These are phyloP conservation scores for Heterotis niloticus DNA, from an alignment of 2,113 vertebrate genomes.

Conservation along the genomic window DNA sequence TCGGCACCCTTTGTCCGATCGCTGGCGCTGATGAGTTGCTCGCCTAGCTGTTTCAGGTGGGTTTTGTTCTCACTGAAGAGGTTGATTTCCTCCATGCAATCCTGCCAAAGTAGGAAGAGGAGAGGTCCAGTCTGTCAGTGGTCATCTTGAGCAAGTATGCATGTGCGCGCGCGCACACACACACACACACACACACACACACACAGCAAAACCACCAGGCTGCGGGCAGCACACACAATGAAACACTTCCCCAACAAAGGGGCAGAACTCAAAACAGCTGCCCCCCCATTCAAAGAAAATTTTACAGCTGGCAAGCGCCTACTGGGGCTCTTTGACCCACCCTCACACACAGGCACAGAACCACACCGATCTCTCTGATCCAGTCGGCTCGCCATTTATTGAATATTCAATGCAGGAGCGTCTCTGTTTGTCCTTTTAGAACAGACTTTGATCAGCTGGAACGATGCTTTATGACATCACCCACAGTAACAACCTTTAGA, in stretches of 20 bases:
- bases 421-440: not conserved
- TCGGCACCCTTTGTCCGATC: constrained; percentile 74
- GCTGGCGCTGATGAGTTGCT: constrained; percentile 82
- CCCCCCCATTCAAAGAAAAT: constrained; percentile 30
- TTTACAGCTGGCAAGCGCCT: constrained; percentile 27
- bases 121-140: not conserved
- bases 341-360: not conserved
- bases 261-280: constrained; percentile 40
- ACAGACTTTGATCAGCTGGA: constrained; percentile 22
- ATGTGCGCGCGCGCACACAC: not conserved
- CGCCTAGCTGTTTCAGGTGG: constrained; percentile 82
- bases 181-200: not conserved
- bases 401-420: not conserved
- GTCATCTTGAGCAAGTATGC: not conserved
- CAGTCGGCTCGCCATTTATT: not conserved
- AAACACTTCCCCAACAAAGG: not conserved
- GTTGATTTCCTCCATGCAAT: constrained; percentile 95
- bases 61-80: constrained; percentile 85
- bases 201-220: not conserved
- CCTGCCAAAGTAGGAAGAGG: constrained; percentile 56
- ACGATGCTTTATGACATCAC: not conserved
- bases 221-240: not conserved
- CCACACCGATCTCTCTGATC: not conserved
- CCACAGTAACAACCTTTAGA: not conserved
- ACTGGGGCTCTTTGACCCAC: not conserved